Evolutionary conservation across 2,888 invertebrate species (phyloP).

Genomic region (Hydrotaea cyrtoneurina): DNA sequence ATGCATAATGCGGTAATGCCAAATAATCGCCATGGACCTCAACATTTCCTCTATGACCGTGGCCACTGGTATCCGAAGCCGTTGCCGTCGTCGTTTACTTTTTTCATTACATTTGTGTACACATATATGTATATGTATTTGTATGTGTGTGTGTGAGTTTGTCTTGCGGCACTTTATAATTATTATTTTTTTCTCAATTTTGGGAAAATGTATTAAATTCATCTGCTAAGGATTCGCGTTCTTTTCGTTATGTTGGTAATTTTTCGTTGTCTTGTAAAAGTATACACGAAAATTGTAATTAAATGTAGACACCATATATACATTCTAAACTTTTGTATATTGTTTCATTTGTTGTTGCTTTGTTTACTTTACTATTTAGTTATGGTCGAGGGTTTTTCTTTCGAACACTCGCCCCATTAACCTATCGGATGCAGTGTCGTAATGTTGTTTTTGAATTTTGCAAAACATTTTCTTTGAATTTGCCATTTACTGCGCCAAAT

Average conservation of each 20-base stretch:
- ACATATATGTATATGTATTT: neutral
- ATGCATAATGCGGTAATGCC: neutral
- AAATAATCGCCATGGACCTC: conserved; percentile 1
- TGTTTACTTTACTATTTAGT: neutral
- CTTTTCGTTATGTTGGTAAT: too few species aligned
- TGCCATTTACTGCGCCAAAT: neutral
- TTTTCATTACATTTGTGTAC: too few species aligned
- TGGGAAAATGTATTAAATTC: neutral
- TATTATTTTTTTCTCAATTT: neutral
- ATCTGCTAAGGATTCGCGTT: neutral
- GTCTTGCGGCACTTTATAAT: neutral
- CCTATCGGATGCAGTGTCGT: neutral
- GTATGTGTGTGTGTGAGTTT: neutral
- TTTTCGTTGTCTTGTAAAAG: too few species aligned
- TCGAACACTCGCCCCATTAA: too few species aligned
- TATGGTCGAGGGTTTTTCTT: too few species aligned
- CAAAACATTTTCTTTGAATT: neutral
- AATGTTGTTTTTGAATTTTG: neutral
- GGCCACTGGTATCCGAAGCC: neutral
- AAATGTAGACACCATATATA: too few species aligned
- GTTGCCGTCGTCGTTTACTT: too few species aligned
- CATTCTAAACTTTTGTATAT: too few species aligned
- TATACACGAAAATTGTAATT: too few species aligned
- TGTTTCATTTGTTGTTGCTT: too few species aligned
- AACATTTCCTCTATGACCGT: neutral